Evolutionary conservation across 2,888 invertebrate species (phyloP).

Genomic region (Lasioglossum leucozonium): DNA sequence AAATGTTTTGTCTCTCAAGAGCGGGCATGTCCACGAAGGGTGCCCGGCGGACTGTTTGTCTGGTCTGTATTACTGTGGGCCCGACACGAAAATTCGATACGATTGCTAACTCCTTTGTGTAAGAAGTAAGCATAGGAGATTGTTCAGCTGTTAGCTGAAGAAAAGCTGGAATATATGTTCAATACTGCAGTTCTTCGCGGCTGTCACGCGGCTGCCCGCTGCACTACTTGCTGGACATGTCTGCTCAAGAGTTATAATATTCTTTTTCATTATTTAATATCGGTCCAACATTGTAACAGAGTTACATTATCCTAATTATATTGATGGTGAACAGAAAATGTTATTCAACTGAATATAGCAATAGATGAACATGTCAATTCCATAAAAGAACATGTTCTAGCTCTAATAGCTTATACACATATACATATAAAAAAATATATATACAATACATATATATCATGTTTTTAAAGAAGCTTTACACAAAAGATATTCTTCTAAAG

Average conservation of each 20-base stretch:
- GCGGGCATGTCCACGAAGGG: not conserved
- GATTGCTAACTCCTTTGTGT: not conserved
- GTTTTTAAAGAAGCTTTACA: conserved; percentile 58
- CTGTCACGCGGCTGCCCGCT: not conserved
- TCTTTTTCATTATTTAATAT: conserved; percentile 12
- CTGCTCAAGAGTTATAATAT: conserved; percentile 1
- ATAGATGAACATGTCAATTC: conserved; percentile 76
- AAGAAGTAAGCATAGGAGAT: not conserved
- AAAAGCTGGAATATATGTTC: not conserved
- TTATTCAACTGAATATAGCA: conserved; percentile 68
- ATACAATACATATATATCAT: conserved; percentile 30
- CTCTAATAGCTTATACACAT: conserved; percentile 66
- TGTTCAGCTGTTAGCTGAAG: not conserved
- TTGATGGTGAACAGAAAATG: conserved; percentile 35
- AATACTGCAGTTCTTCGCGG: not conserved
- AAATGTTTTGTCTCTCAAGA: not conserved
- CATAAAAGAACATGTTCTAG: conserved; percentile 76
- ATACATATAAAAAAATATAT: conserved; percentile 22
- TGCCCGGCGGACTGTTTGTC: not conserved
- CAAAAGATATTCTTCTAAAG: conserved; percentile 66
- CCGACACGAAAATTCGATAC: not conserved
- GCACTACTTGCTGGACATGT: not conserved
- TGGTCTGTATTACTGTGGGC: not conserved
- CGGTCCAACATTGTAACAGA: not conserved
- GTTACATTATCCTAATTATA: conserved; percentile 6